Evolutionary conservation across 2,113 vertebrate genomes (phyloP), one percentile per base, ranked within the genome.

Genomic region (Piliocolobus tephrosceles): DNA sequence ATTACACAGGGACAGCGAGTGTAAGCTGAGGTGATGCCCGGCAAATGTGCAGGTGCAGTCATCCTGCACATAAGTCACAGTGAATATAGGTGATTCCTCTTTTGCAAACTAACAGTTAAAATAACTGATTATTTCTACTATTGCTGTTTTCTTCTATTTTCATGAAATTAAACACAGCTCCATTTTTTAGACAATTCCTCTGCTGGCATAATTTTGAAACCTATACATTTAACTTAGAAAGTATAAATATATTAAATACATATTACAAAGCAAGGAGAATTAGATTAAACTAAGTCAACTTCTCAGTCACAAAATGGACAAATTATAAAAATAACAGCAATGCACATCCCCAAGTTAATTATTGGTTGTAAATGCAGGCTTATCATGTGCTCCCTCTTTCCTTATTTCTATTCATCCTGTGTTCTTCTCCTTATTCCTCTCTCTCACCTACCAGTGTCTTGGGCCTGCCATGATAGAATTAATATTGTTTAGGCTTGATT

Each of bases 241-340:
- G 25, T 73, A 61, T 88, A 90, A 88, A 78, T 57, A 72, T 58
- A 45, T 91, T 94, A 90, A 94, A 43, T 64, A 76, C 35, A 6
- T 55, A 88, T 88, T 91, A 52, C 3, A 81, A 93, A 95, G 47
- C 55, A 70, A 94, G 9, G 18, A 38, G 27, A 96, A 96, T 70
- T 35, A 89, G 93, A 75, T 79, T 76, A 52, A 94, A 83, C 23
- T 61, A 52, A 90, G 68, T 89, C 40, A 90, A 22, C 22, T 79
- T 88, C 50, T 85, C 78, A 88, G 30, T 68, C 58, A 92, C 11
- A 82, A 96, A 83, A 66, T 50, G 32, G 35, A 38, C 22, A 47
- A 70, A 68, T 50, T 79, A 79, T 80, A 76, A 80, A 91, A 64
- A 17, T 45, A 93, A 76, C 32, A 30, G 9, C 1, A 94, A 80